Evolutionary conservation across 2,888 invertebrate species (phyloP), one percentile per base, ranked within the genome.

Genomic region (Pterobdella sp.): DNA sequence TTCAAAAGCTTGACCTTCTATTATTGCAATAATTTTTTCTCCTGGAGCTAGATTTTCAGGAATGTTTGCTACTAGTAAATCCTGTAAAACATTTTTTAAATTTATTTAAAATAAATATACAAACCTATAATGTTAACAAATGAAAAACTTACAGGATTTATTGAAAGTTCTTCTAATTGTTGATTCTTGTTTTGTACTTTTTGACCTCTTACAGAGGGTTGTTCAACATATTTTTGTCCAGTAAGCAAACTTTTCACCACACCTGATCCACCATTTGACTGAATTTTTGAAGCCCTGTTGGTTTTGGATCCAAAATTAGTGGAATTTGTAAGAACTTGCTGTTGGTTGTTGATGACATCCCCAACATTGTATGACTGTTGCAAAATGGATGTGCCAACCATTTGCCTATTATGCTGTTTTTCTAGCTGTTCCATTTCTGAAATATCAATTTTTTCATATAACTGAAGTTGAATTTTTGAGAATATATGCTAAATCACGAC

Each of bases 201-300:
- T 63, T 71, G 71, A 18, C n/a, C 3, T 63, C 63, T 34, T 14
- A 22, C 52, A 18, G 71, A 26, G 7, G 71, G 36, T 35, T 71
- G 68, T 64, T 68, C 35, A 34, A 73, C 34, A 69, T 73, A 73
- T 29, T 69, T 68, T 18, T 73, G 67, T 29, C 73, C 73, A 42
- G 73, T 73, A n/a, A 73, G 29, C 35, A 73, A 63, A 34, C 73
- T 73, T 31, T 73, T 73, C 26, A 73, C 69, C 37, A 73, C 73
- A 31, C 52, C 66, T 36, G 69, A 10, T 37, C 63, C 42, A 32
- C 71, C 71, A 71, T 71, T 71, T 29, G 49, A 68, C 26, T 56
- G 60, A 26, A 26, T 26, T 42, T 64, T 63, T 37, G 63, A 22
- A 0, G 72, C 63, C n/a, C 66, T 64, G 32, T 73, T 73, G 29